Percentiles rank a stretch among this genome's conserved stretches.
phyloP scores from a whole-genome alignment of 1,140 invertebrate genomes.

The Marisa cornuarietis region DNA sequence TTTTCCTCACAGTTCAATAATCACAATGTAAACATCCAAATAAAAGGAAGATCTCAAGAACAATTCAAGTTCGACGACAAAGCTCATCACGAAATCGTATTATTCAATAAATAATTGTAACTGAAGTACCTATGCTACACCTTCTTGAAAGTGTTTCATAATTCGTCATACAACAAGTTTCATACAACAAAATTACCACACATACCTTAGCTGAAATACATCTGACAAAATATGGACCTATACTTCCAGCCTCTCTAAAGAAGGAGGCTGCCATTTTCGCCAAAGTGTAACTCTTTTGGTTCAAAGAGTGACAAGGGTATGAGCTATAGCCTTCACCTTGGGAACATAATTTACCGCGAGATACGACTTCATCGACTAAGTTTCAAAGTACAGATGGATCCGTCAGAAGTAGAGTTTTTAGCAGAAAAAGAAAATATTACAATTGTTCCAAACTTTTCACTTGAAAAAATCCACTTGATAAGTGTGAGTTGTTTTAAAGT shows the following conservation, averaged over 20 bases:
- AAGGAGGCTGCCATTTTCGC: slow-evolving; percentile 34
- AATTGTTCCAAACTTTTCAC: slow-evolving; percentile 92
- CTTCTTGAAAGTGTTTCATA: too few relatives aligned
- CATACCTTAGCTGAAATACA: slow-evolving; percentile 14
- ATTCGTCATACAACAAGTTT: too few relatives aligned
- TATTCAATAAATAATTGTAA: too few relatives aligned
- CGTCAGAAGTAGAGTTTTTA: slow-evolving; percentile 89
- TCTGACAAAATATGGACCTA: slow-evolving; percentile 10
- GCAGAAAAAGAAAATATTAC: slow-evolving; percentile 86
- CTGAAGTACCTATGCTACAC: too few relatives aligned
- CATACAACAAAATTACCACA: not conserved
- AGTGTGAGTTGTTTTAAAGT: slow-evolving; percentile 48
- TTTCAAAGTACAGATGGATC: slow-evolving; percentile 62
- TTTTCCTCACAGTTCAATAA: too few relatives aligned
- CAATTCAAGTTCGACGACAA: too few relatives aligned
- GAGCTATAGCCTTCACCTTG: slow-evolving; percentile 9
- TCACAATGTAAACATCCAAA: not conserved
- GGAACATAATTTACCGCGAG: slow-evolving; percentile 7
- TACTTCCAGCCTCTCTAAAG: slow-evolving; percentile 26
- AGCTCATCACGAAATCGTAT: too few relatives aligned
- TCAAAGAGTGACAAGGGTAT: not conserved
- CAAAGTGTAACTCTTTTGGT: not conserved
- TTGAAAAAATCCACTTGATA: slow-evolving; percentile 73
- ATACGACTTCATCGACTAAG: slow-evolving; percentile 2
- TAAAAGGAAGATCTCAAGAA: not conserved